Evolutionary conservation across 2,113 vertebrate species (phyloP), one percentile per base, ranked within the genome.

Genomic region (Prochilodus magdalenae): DNA sequence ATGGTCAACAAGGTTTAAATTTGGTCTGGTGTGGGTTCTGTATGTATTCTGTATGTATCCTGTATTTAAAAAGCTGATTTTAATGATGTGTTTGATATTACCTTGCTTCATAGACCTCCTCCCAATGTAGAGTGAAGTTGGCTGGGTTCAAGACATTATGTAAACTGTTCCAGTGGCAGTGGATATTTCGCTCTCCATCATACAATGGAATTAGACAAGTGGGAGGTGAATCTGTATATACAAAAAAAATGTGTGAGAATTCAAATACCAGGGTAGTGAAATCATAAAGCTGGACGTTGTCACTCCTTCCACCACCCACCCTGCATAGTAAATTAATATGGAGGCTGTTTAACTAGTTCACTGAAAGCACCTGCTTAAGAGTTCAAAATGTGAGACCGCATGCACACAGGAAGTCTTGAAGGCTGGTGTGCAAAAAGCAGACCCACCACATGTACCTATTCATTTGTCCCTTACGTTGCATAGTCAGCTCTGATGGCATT

Each of bases 71-170:
- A n/a, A 18, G 67, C 13, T 49, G 69, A 70, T 44, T 44, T 7
- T 2, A 1, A 44, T 44, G 22, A 11, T 14, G 22, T 36, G 29
- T 33, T 10, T 14, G 40, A 22, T 11, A 65, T 73, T 73, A 67
- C 49, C 26, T 20, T 13, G 11, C 10, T n/a, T 53, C 67, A 51
- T 55, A 0, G 47, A 1, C 44, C 22, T 79, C 12, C 24, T 77
- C 0, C 93, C 92, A 94, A 84, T 91, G 73, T 40, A 94, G 85
- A 22, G 33, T 89, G 86, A 93, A 94, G 24, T 13, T 71, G 3
- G 80, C 77, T 51, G 74, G 55, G 27, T 22, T 57, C 36, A 66
- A 66, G 33, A 73, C 36, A 33, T 86, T 49, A 36, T 29, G 26
- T 27, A 14, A 26, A 51, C 33, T 74, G 33, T 26, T 87, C 82